Evolutionary conservation across 1,140 invertebrate species (phyloP), one percentile per base, ranked within the genome.

Genomic region (Drosophila funebris): DNA sequence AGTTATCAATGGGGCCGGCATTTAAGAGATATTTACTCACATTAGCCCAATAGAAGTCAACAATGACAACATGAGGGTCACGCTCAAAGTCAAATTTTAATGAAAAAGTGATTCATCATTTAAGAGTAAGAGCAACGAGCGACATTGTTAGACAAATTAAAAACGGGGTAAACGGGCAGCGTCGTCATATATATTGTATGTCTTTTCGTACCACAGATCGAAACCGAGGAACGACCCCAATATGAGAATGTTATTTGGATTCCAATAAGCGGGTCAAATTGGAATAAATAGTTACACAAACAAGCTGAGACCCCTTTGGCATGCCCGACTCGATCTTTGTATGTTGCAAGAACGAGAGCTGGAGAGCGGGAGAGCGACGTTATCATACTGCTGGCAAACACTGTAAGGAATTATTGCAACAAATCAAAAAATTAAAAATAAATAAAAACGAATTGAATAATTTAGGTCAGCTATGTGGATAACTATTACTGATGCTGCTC

Each of bases 401-500:
- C 16, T 36, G 9, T 36, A 43, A 24, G n/a, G 46, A 70, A 74
- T 71, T 84, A 79, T 90, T 87, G 82, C 72, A 87, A 88, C 76
- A 90, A 90, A 90, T 90, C 88, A 90, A 87, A 90, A 90, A 90
- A 90, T 90, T 90, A 90, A 90, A 84, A 90, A 88, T 88, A 90
- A 90, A 90, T 90, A 90, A 90, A 88, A 90, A 82, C 54, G 88
- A 90, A 90, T 90, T 90, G 88, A 90, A 90, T 90, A 90, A 90
- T 90, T 90, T 88, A 78, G 88, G 88, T 90, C 88, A 90, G 60
- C 57, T 74, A 77, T 66, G 57, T 78, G 52, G 56, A 58, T 57
- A 48, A 43, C 14, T 29, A 66, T 78, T 62, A 73, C 69, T 62
- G 76, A 58, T 60, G 54, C 11, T 56, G 13, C 7, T 8, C 43